Evolutionary conservation across 2,888 invertebrate genomes (phyloP).

Genomic region (Tinea pellionella): DNA sequence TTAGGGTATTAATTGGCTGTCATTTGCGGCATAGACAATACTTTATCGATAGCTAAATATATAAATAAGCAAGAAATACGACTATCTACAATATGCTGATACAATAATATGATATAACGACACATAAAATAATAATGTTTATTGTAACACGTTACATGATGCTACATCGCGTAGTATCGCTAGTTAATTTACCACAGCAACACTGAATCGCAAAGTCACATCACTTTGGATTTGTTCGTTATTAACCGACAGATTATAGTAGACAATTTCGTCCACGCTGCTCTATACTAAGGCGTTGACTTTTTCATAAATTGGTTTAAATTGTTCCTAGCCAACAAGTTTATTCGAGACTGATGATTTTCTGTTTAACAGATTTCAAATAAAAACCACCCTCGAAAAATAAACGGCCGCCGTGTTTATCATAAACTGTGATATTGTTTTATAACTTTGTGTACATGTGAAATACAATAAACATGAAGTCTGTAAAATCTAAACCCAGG

Average conservation of each 20-base stretch:
- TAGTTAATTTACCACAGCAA: not conserved
- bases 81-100: too few relatives aligned
- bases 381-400: not conserved
- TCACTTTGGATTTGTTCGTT: not conserved
- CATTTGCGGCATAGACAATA: too few relatives aligned
- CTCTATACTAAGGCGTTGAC: not conserved
- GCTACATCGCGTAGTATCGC: not conserved
- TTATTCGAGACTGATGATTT: not conserved
- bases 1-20: too few relatives aligned
- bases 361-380: not conserved
- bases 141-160: too few relatives aligned
- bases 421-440: not conserved
- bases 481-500: constrained; percentile 50
- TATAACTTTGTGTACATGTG: not conserved
- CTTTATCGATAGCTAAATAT: too few relatives aligned
- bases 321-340: not conserved
- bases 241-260: not conserved
- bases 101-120: too few relatives aligned
- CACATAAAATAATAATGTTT: too few relatives aligned
- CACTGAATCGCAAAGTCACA: not conserved
- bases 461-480: not conserved
- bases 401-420: not conserved
- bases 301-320: not conserved
- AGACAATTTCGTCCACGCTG: not conserved
- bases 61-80: too few relatives aligned